These are phyloP conservation scores for Colinus virginianus DNA, from an alignment of 2,113 vertebrate species.

Conservation along the genomic window DNA sequence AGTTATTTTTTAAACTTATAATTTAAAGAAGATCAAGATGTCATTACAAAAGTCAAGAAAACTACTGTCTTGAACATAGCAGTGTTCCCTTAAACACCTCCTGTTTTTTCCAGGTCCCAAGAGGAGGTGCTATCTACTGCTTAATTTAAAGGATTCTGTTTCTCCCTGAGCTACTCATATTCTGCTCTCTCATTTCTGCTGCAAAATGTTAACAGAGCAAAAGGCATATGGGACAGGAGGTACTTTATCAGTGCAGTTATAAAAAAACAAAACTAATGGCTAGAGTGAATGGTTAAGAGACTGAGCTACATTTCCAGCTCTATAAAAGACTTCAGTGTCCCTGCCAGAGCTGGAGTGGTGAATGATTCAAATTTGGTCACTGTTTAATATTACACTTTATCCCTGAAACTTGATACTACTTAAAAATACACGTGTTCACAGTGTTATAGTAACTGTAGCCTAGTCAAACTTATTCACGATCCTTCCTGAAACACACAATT, in stretches of 20 bases:
- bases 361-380: constrained; percentile 62
- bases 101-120: constrained; percentile 52
- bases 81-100: constrained; percentile 48
- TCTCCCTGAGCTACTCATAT: constrained; percentile 77
- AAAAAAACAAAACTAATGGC: constrained; percentile 68
- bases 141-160: constrained; percentile 78
- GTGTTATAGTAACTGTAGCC: constrained; percentile 54
- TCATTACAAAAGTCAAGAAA: not conserved
- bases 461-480: constrained; percentile 53
- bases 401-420: constrained; percentile 63
- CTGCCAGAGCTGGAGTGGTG: constrained; percentile 59
- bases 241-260: constrained; percentile 80
- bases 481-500: constrained; percentile 33
- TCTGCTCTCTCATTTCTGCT: constrained; percentile 76
- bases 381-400: constrained; percentile 67
- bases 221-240: constrained; percentile 74
- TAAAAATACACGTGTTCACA: not conserved
- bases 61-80: not conserved
- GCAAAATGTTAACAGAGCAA: constrained; percentile 78
- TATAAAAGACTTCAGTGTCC: constrained; percentile 63
- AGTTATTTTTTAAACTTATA: not conserved
- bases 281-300: constrained; percentile 79
- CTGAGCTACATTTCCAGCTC: constrained; percentile 57
- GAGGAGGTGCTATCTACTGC: constrained; percentile 62
- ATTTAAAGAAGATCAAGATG: not conserved